Evolutionary conservation across 2,888 invertebrate species (phyloP), one percentile per base, ranked within the genome.

Genomic region (Apamea monoglypha): DNA sequence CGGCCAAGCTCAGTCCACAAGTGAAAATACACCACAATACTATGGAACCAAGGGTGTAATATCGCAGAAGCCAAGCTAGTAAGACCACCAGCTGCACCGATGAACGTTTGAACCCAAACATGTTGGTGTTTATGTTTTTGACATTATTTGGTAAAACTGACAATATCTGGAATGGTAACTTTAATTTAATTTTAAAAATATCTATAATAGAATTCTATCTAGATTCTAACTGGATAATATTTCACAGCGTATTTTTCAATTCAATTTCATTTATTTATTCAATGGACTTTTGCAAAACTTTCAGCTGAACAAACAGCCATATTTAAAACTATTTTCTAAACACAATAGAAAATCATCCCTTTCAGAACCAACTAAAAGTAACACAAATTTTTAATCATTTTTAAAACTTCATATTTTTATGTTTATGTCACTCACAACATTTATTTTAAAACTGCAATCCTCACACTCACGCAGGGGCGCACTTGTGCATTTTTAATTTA

Each of bases 91-190:
- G 78, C 87, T 93, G 93, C 18, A 93, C 87, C 77, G 92, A 90
- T 32, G 93, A 93, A 74, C 92, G 91, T 89, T 95, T 96, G 90
- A 96, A 96, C n/a, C 96, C 95, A 50, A 96, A 92, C 96, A 96
- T 97, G 90, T 93, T 95, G 89, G 69, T 76, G 36, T 83, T 81
- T 84, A 92, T 81, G 75, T 86, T 75, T 78, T 74, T 79, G 79
- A 83, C 92, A 92, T 93, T 78, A 78, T 91, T 90, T 88, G 36
- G 75, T 61, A 32, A 74, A 78, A 61, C 68, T 80, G 50, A 61
- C 29, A 67, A 14, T 63, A 75, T 68, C 80, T 88, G 79, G 18
- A 79, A 82, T 68, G 1, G 36, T 67, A 74, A 44, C 53, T 67
- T 64, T 21, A 36, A 25, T 68, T 47, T 36, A 29, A 66, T 61